Evolutionary conservation across 2,888 invertebrate genomes (phyloP), one percentile per base, ranked within the genome.

Genomic region (Sclerodermus sp.): DNA sequence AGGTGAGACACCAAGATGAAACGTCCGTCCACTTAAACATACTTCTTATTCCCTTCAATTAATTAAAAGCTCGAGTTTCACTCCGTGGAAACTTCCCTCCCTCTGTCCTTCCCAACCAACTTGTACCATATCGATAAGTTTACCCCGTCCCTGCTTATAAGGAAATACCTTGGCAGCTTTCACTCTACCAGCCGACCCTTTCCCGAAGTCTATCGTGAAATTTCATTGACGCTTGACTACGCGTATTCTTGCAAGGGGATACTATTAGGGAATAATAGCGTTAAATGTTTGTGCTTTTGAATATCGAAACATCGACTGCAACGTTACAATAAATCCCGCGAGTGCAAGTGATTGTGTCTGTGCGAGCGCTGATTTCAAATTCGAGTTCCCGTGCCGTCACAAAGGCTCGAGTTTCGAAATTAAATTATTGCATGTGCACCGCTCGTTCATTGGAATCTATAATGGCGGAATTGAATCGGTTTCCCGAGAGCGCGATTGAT

Each of bases 401-500:
- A 55, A 60, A 62, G 53, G 53, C 49, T 55, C 45, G 15, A 47
- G 45, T 55, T 51, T 47, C 46, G 51, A 57, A 66, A 64, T 66
- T 51, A 64, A 64, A 64, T 64, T 61, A 64, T 64, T 59, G 66
- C 56, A 55, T 56, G 51, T 52, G 52, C 55, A 55, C 55, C 54
- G 64, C 46, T 51, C 51, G 58, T 58, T 64, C 62, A 57, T 59
- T 54, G 66, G 54, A 58, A 65, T 66, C 62, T 59, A 64, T 66
- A 65, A 64, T 64, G 57, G 64, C 55, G 53, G 60, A 66, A 66
- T 66, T 58, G 64, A 65, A 64, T 66, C 59, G 66, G 53, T 59
- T 60, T 49, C 56, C 57, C 62, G 62, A 49, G 57, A 66, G 57
- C 62, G 54, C 66, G 64, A 65, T 64, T 64, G 64, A 64, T 64